A percentile compares a stretch with the other conserved stretches of the same genome.
These are phyloP conservation scores for Marronus borbonicus DNA, from an alignment of 2,888 invertebrate genomes.

Conservation along the genomic window DNA sequence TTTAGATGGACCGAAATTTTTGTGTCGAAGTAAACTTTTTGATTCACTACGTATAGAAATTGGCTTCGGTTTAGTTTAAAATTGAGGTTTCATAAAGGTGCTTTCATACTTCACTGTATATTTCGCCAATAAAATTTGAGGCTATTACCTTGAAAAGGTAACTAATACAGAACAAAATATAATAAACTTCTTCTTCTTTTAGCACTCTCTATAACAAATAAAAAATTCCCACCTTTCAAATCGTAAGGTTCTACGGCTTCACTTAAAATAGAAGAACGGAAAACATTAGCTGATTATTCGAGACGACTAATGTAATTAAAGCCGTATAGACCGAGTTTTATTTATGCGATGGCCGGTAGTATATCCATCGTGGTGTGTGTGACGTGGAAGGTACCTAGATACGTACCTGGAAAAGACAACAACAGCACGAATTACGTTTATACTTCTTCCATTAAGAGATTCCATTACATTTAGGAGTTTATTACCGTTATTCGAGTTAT, in stretches of 20 bases:
- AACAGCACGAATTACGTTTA: conserved; percentile 32
- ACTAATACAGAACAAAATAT: no score
- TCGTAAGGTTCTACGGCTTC: not conserved
- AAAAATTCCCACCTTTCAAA: not conserved
- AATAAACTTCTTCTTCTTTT: no score
- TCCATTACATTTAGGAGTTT: conserved; percentile 35
- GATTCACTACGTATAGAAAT: no score
- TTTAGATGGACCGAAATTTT: no score
- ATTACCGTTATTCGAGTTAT: conserved; percentile 32
- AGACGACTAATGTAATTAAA: conserved; percentile 40
- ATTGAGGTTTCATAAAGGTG: no score
- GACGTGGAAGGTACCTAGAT: conserved; percentile 19
- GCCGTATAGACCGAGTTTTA: conserved; percentile 30
- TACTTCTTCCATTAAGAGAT: conserved; percentile 44
- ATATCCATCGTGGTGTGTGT: not conserved
- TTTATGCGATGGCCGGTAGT: conserved; percentile 27
- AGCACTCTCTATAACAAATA: not conserved
- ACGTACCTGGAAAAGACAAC: conserved; percentile 4
- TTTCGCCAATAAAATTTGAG: no score
- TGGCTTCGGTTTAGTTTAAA: no score
- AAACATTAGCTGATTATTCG: conserved; percentile 43
- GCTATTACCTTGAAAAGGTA: no score
- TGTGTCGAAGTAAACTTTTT: no score
- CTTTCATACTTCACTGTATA: no score
- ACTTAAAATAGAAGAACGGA: not conserved